Evolutionary conservation across 1,140 invertebrate genomes (phyloP).

Genomic region (Pseudoatta argentina): DNA sequence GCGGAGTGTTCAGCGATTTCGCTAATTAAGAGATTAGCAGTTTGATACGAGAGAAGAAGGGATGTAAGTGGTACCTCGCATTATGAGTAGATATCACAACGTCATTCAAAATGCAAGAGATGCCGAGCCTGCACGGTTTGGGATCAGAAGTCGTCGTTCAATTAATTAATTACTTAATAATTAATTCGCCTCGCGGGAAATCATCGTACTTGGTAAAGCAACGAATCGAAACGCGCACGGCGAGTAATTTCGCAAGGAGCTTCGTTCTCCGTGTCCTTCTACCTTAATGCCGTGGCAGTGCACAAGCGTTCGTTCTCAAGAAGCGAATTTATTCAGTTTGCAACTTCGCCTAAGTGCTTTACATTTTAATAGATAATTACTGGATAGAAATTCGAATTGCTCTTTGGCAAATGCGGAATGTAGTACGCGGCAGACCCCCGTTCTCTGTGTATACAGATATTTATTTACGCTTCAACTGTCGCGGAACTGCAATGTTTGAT

Average conservation of each 20-base stretch:
- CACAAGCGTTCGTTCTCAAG: slow-evolving; percentile 28
- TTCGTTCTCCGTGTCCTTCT: slow-evolving; percentile 45
- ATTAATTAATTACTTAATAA: slow-evolving; percentile 68
- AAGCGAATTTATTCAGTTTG: slow-evolving; percentile 63
- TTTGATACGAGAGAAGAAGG: neutral
- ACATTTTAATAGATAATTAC: slow-evolving; percentile 65
- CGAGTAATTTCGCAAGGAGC: slow-evolving; percentile 57
- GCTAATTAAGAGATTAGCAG: neutral
- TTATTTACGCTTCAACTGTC: slow-evolving; percentile 50
- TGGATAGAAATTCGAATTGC: slow-evolving; percentile 55
- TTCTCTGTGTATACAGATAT: slow-evolving; percentile 26
- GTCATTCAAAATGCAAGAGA: slow-evolving; percentile 31
- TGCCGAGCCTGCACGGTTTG: slow-evolving; percentile 11
- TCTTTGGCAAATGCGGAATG: slow-evolving; percentile 33
- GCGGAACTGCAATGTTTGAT: neutral
- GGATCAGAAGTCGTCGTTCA: slow-evolving; percentile 42
- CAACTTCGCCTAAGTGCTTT: slow-evolving; percentile 53
- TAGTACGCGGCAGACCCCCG: neutral
- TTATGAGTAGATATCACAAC: neutral
- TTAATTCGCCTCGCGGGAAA: slow-evolving; percentile 63
- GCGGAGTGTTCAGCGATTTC: neutral
- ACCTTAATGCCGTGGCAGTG: slow-evolving; percentile 37
- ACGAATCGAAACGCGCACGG: slow-evolving; percentile 55
- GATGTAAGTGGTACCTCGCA: slow-evolving; percentile 4
- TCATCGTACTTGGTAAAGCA: slow-evolving; percentile 46